Base-by-base conservation (phyloP, 2,888 invertebrate species). In the Bombyx huttoni region DNA sequence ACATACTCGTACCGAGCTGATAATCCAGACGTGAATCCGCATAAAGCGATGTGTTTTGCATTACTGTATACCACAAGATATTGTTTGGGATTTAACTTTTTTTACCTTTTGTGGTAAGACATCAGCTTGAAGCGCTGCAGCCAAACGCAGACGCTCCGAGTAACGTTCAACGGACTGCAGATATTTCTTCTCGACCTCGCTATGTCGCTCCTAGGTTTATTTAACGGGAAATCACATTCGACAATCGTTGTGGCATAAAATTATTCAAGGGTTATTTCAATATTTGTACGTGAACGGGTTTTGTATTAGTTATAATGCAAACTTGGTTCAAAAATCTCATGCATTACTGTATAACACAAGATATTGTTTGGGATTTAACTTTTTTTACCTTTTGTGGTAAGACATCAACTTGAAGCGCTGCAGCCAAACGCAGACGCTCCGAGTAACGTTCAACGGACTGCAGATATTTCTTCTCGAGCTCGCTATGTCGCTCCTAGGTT, bases 71-170 rank as follows among this genome's bases (percentile, higher is more conserved):
- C 24, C 24, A 24, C 24, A 24, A 24, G 24, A 24, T 3, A 24
- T 24, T 1, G 24, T 24, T 24, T 24, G 24, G 24, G 24, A 24
- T 24, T 24, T 24, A 24, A 24, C 1, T 24, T 24, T 24, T 3
- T 12, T 46, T 63, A 86, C 87, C 75, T 80, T 84, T 58, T 62
- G 65, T 1, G 86, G 86, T 7, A 77, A 55, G 14, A 85, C 68
- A 51, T 89, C 85, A 0, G 74, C 76, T 63, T 89, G 85, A 46
- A 89, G 59, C 0, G 88, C 83, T 0, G 88, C 84, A 7, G 87
- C 87, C 8, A 86, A 55, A 8, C 84, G 80, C 0, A 89, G 72
- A 3, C 79, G 75, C 12, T 84, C 74, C 0, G 88, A 82, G 57
- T 79, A 75, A 1, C 65, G 56, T 50, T 83, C 73, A 33, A 89